phyloP scores from a whole-genome alignment of 2,888 invertebrate genomes.

The Drosophila austrosaltans region DNA sequence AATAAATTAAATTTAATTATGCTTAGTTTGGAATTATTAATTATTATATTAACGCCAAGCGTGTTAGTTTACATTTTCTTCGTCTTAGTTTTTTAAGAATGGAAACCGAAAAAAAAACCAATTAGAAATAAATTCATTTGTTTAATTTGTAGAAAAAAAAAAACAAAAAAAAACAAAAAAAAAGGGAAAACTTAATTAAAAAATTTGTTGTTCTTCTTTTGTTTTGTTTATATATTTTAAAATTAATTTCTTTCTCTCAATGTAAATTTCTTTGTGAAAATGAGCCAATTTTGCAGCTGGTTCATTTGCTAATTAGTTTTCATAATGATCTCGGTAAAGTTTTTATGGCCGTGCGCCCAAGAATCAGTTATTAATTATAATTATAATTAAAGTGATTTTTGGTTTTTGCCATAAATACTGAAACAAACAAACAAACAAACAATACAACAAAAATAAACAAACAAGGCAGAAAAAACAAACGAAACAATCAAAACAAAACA shows the following conservation, averaged over 20 bases:
- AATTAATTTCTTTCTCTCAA: constrained; percentile 5
- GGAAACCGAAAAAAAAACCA: background rate
- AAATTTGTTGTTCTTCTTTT: constrained; percentile 4
- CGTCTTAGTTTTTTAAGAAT: constrained; percentile 8
- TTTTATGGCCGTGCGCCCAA: constrained; percentile 74
- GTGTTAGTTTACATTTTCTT: constrained; percentile 61
- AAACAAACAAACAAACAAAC: constrained; percentile 46
- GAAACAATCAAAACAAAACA: constrained; percentile 48
- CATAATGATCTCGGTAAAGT: constrained; percentile 83
- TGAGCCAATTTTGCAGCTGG: constrained; percentile 44
- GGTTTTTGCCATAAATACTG: constrained; percentile 68
- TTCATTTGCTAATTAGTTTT: constrained; percentile 81
- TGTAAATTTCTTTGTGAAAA: constrained; percentile 41
- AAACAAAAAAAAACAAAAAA: background rate
- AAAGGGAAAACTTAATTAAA: constrained; percentile 7
- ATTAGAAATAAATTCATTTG: constrained; percentile 8
- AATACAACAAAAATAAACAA: constrained; percentile 34
- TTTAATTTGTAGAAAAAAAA: background rate
- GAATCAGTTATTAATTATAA: constrained; percentile 41
- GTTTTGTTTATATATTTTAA: constrained; percentile 29
- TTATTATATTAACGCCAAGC: constrained; percentile 64
- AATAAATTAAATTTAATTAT: constrained; percentile 8
- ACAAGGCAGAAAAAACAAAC: constrained; percentile 58
- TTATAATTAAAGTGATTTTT: constrained; percentile 45
- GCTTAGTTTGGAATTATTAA: constrained; percentile 44